Percentiles rank a stretch among this genome's conserved stretches.
Evolutionary conservation across 2,797 vertebrate species (phyloP).

Genomic region (Pangasius djambal): DNA sequence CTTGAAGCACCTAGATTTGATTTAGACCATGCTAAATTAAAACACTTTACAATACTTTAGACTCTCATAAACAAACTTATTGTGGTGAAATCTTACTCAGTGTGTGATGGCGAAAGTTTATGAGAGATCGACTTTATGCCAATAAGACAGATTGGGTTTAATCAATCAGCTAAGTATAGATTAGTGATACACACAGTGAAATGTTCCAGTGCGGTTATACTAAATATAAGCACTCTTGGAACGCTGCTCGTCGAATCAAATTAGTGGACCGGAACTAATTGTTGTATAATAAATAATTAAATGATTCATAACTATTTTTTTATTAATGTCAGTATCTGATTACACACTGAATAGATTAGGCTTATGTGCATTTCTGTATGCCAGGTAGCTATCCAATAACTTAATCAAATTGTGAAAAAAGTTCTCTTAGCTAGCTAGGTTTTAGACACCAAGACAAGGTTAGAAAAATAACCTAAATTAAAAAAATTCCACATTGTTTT

Average conservation of each 20-base stretch:
- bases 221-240: not conserved
- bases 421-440: too few relatives aligned
- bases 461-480: not conserved
- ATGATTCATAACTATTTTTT: not conserved
- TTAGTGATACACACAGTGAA: not conserved
- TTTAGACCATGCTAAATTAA: not conserved
- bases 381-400: too few relatives aligned
- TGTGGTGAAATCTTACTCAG: not conserved
- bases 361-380: too few relatives aligned
- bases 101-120: not conserved
- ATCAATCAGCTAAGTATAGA: not conserved
- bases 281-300: not conserved
- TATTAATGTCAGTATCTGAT: not conserved
- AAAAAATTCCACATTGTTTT: not conserved
- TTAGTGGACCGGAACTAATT: not conserved
- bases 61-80: not conserved
- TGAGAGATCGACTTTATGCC: not conserved
- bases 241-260: not conserved
- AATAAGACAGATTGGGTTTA: not conserved
- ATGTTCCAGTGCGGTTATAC: not conserved
- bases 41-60: not conserved
- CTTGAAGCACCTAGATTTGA: not conserved
- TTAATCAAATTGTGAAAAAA: not conserved
- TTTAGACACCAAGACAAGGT: not conserved
- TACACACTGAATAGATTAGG: too few relatives aligned